A percentile compares a stretch with the other conserved stretches of the same genome.
Evolutionary conservation across 2,888 invertebrate species (phyloP).

Genomic region (Spialia ferax): DNA sequence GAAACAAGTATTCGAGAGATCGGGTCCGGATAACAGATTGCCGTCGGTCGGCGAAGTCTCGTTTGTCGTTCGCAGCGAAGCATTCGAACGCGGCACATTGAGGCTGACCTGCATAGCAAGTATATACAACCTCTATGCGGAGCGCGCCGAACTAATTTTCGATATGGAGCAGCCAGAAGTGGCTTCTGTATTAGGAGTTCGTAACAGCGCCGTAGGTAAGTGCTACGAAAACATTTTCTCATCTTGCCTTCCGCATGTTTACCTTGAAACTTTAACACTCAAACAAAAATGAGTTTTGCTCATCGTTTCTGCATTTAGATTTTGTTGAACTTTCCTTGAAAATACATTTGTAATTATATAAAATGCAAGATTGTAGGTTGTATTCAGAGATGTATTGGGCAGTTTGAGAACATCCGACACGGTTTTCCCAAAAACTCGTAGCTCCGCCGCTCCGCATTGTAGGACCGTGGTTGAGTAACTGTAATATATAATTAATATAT

Average conservation of each 20-base stretch:
- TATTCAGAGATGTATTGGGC: too few relatives aligned
- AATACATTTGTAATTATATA: too few relatives aligned
- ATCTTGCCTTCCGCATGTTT: conserved; percentile 25
- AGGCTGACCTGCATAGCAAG: conserved; percentile 89
- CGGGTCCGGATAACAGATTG: conserved; percentile 74
- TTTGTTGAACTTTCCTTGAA: neutral
- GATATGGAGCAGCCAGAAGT: conserved; percentile 92
- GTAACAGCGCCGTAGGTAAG: conserved; percentile 87
- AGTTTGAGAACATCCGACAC: too few relatives aligned
- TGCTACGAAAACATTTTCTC: conserved; percentile 45
- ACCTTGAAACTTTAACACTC: conserved; percentile 7
- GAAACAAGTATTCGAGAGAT: conserved; percentile 71
- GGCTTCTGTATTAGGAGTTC: conserved; percentile 91
- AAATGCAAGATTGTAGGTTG: too few relatives aligned
- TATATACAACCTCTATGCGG: conserved; percentile 89
- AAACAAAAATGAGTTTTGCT: conserved; percentile 9
- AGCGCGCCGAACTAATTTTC: conserved; percentile 87
- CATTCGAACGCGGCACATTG: conserved; percentile 89
- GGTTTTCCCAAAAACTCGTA: too few relatives aligned
- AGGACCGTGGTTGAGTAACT: too few relatives aligned
- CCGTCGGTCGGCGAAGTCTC: conserved; percentile 83
- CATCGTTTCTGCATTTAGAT: neutral
- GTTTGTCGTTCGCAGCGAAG: conserved; percentile 87
- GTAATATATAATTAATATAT: too few relatives aligned
- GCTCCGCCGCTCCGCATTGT: too few relatives aligned